Percentiles rank a stretch among this genome's conserved stretches.
phyloP scores from a whole-genome alignment of 2,797 vertebrate genomes.

The Sylvilagus floridanus region DNA sequence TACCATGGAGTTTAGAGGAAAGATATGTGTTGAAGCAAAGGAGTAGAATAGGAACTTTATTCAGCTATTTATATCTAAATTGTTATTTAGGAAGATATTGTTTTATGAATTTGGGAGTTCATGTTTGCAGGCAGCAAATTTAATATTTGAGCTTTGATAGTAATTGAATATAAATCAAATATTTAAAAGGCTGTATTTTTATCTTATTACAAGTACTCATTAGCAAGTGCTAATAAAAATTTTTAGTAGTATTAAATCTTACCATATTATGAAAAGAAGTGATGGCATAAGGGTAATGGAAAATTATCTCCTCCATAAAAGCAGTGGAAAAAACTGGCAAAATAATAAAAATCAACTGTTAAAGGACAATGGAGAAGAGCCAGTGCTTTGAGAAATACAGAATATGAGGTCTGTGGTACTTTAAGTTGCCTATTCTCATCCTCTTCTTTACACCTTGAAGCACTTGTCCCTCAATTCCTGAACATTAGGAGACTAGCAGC shows the following conservation, averaged over 20 bases:
- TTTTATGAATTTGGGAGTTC: neutral
- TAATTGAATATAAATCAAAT: constrained; percentile 11
- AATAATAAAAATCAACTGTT: neutral
- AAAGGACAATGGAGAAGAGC: neutral
- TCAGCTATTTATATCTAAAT: neutral
- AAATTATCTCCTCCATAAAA: neutral
- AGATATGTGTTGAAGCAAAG: neutral
- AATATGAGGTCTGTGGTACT: neutral
- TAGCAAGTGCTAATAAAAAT: neutral
- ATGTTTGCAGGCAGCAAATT: neutral
- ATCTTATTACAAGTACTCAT: neutral
- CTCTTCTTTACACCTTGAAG: neutral
- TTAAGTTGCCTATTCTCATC: neutral
- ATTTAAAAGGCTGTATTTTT: neutral
- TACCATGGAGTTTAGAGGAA: neutral
- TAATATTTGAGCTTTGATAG: neutral
- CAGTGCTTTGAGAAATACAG: neutral
- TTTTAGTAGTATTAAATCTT: neutral
- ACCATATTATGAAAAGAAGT: neutral
- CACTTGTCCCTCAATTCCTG: neutral
- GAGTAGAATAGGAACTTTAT: neutral
- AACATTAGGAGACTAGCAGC: neutral
- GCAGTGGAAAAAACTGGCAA: neutral
- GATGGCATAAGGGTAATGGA: neutral
- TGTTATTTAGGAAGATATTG: neutral